Evolutionary conservation across 2,888 invertebrate genomes (phyloP).

Genomic region (Epistrophe grossulariae): DNA sequence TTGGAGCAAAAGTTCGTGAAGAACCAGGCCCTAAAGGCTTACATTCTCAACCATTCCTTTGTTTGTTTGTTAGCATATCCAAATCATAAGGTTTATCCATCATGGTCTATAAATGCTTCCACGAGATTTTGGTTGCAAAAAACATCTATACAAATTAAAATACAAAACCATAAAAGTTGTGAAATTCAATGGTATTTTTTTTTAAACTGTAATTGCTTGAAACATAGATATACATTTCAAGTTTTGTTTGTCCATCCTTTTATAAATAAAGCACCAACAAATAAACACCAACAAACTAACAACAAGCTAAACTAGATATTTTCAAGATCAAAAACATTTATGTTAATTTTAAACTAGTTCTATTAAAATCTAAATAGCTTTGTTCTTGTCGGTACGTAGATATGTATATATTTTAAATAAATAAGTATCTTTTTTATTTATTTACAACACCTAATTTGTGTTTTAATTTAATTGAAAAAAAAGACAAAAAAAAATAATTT

Average conservation of each 20-base stretch:
- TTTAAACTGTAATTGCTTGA: slow-evolving; percentile 1
- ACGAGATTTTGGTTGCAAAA: not conserved
- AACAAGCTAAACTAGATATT: slow-evolving; percentile 17
- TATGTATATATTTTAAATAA: not conserved
- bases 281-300: not conserved
- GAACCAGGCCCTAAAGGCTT: no score
- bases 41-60: no score
- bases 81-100: no score
- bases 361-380: not conserved
- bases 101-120: no score
- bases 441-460: not conserved
- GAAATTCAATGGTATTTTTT: slow-evolving; percentile 5
- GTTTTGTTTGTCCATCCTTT: not conserved
- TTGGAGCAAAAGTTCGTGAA: no score
- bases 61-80: no score
- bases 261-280: not conserved
- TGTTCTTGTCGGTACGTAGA: not conserved
- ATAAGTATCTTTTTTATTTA: not conserved
- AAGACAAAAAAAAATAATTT: no score
- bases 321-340: slow-evolving; percentile 23
- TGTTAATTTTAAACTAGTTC: slow-evolving; percentile 6
- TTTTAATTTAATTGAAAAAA: not conserved
- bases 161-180: slow-evolving; percentile 1
- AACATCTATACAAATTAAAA: not conserved
- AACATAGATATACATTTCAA: not conserved